These are phyloP conservation scores for Sclerodermus sp. DNA, from an alignment of 2,888 invertebrate species.

Conservation along the genomic window DNA sequence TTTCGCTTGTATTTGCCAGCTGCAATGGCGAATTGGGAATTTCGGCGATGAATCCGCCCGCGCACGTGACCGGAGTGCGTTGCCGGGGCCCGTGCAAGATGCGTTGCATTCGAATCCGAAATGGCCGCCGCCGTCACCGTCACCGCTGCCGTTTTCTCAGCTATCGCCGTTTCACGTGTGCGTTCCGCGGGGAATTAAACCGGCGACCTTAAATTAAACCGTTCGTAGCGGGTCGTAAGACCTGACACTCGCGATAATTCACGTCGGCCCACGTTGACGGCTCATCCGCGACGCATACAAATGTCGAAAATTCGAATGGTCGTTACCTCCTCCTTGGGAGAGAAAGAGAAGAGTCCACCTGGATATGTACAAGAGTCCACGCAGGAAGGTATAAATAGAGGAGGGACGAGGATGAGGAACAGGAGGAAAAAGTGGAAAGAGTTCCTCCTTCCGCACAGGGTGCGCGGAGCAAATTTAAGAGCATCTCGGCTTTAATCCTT, in stretches of 20 bases:
- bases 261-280: slow-evolving; percentile 45
- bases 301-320: slow-evolving; percentile 46
- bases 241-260: slow-evolving; percentile 52
- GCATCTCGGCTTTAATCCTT: slow-evolving; percentile 52
- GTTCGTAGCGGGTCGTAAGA: slow-evolving; percentile 43
- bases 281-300: slow-evolving; percentile 45
- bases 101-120: too few species aligned
- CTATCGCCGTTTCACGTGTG: slow-evolving; percentile 38
- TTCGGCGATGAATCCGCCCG: too few species aligned
- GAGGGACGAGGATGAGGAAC: slow-evolving; percentile 3
- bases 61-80: too few species aligned
- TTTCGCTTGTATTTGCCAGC: too few species aligned
- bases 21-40: too few species aligned
- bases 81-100: too few species aligned
- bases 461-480: slow-evolving; percentile 33
- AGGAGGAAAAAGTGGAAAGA: too few species aligned
- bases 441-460: too few species aligned
- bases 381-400: slow-evolving; percentile 2
- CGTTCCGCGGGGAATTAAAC: slow-evolving; percentile 50
- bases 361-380: background rate
- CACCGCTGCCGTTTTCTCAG: background rate
- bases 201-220: slow-evolving; percentile 52
- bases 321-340: slow-evolving; percentile 22
- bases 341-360: too few species aligned
- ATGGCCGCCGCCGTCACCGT: background rate